phyloP scores from a whole-genome alignment of 2,797 vertebrate genomes.

The Neomorphus geoffroyi region DNA sequence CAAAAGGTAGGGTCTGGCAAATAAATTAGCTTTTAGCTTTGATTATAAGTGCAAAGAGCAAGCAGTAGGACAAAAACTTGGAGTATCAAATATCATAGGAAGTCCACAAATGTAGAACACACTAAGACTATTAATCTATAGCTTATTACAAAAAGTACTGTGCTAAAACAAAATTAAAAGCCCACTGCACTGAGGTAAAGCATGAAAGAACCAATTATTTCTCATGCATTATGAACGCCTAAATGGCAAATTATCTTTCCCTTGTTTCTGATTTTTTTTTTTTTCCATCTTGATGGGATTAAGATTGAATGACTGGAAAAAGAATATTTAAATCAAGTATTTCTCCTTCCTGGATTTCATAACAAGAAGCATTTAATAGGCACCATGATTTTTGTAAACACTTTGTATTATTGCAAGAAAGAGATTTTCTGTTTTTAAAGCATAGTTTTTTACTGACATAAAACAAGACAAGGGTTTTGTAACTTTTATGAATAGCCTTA shows the following conservation, averaged over 20 bases:
- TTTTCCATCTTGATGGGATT: background rate
- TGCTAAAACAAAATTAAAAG: slow-evolving; percentile 9
- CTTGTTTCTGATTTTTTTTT: background rate
- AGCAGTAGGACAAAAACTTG: background rate
- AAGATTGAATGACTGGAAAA: background rate
- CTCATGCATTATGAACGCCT: background rate
- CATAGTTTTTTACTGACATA: background rate
- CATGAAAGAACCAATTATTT: background rate
- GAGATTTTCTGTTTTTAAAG: background rate
- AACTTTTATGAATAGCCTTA: background rate
- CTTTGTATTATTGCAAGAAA: background rate
- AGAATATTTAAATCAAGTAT: background rate
- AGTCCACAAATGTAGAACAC: background rate
- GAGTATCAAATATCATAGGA: background rate
- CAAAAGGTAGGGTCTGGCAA: background rate
- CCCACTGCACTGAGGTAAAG: background rate
- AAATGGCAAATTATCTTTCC: background rate
- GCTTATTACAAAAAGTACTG: background rate
- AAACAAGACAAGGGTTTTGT: background rate
- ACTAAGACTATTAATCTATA: background rate
- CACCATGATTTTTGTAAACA: background rate
- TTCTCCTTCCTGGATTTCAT: background rate
- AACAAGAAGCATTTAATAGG: background rate
- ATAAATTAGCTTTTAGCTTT: background rate
- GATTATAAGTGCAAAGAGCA: background rate